A percentile compares a stretch with the other conserved stretches of the same genome.
Evolutionary conservation across 2,888 invertebrate species (phyloP).

Genomic region (Platerodrilus igneus): DNA sequence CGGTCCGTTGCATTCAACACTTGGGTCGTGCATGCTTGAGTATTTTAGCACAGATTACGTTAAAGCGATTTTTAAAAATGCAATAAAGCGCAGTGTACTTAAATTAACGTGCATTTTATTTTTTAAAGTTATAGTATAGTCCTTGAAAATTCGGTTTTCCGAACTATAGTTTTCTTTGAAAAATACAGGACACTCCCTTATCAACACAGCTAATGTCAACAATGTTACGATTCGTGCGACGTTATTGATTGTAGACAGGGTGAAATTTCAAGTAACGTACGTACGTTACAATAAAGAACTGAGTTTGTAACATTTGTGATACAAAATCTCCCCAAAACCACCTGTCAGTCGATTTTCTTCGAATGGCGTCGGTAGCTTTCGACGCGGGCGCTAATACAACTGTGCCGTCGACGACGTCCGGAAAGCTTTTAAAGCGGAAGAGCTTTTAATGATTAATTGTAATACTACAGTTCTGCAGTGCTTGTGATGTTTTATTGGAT

Average conservation of each 20-base stretch:
- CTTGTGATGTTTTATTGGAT: constrained; percentile 10
- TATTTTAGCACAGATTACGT: not conserved
- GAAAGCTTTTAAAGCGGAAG: constrained; percentile 20
- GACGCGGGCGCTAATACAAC: constrained; percentile 28
- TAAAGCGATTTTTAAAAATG: too few species aligned
- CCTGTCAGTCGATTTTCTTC: constrained; percentile 33
- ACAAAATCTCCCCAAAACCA: constrained; percentile 31
- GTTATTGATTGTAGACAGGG: constrained; percentile 20
- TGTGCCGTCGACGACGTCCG: constrained; percentile 26
- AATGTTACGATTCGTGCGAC: constrained; percentile 14
- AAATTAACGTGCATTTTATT: too few species aligned
- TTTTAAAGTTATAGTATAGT: too few species aligned
- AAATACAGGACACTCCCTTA: constrained; percentile 16
- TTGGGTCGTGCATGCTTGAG: not conserved
- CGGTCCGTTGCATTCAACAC: constrained; percentile 30
- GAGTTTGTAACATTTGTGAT: constrained; percentile 30
- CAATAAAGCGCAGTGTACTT: too few species aligned
- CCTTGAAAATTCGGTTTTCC: too few species aligned
- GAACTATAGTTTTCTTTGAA: too few species aligned
- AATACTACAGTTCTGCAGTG: constrained; percentile 10
- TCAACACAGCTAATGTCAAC: constrained; percentile 1
- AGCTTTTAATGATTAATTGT: constrained; percentile 23
- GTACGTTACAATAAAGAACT: too few species aligned
- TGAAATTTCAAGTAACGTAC: constrained; percentile 14
- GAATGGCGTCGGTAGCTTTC: constrained; percentile 23